Base-by-base conservation (phyloP, 1,140 invertebrate genomes). In the Helicorthomorpha holstii region DNA sequence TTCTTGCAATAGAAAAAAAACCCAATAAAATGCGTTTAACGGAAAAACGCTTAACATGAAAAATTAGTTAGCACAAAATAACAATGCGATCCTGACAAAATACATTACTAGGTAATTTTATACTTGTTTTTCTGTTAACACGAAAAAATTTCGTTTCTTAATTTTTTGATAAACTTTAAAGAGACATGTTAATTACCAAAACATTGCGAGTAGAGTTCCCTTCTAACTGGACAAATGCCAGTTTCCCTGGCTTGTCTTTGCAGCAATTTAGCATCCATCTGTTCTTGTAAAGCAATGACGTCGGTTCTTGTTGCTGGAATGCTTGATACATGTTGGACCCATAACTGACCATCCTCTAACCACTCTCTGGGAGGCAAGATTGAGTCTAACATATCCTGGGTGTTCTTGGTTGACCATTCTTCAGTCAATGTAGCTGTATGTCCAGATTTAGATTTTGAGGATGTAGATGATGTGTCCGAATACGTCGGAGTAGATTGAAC, bases 191-290 rank as follows among this genome's bases (percentile, higher is more conserved):
- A 22, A 23, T 74, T 77, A 85, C 90, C 90, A 69, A 98, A 98
- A 66, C 91, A 93, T 68, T 98, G 92, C 1, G 87, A 87, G 64
- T 96, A 98, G 0, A 98, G 76, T 65, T 95, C 84, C 47, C 92
- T 72, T 45, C 94, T 73, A 46, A 96, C 82, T 0, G 92, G 90
- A 71, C 94, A 98, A 59, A 98, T 93, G 24, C 94, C 94, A 19
- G 91, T 95, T 71, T 96, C 90, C 59, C 91, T 75, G 0, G 94
- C 93, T 67, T 92, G 86, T 49, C 83, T 73, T 63, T 92, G 85
- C 63, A 94, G 86, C 21, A 98, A 69, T 57, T 82, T 76, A 60
- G 85, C 85, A 63, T 97, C 91, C 27, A 98, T 66, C 67, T 94
- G 85, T 68, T 97, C 91, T 71, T 96, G 89, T 19, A 98, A 73